phyloP scores from a whole-genome alignment of 2,797 vertebrate genomes.

The Malurus leucopterus region DNA sequence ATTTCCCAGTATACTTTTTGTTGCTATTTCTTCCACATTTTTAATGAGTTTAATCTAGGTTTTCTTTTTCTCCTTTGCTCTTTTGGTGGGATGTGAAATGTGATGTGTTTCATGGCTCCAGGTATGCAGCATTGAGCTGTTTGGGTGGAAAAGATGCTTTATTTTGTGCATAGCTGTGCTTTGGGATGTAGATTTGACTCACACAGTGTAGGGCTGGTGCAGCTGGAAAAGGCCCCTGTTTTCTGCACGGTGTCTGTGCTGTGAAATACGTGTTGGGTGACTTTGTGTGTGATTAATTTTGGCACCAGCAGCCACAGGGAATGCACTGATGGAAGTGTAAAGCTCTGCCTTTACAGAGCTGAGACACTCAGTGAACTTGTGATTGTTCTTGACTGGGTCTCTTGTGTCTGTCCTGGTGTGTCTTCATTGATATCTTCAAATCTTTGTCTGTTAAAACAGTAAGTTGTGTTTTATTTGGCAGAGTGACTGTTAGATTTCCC shows the following conservation, averaged over 20 bases:
- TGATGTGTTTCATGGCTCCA: neutral
- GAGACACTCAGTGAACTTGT: neutral
- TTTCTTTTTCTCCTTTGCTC: neutral
- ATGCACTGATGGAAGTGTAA: neutral
- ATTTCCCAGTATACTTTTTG: neutral
- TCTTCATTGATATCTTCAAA: neutral
- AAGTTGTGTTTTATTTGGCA: neutral
- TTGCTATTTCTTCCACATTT: neutral
- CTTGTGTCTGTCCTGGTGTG: neutral
- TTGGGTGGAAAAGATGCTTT: neutral
- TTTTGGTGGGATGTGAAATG: neutral
- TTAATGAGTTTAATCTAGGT: neutral
- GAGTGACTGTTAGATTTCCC: neutral
- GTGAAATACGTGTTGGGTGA: neutral
- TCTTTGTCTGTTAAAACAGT: neutral
- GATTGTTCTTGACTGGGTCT: neutral
- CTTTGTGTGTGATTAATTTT: neutral
- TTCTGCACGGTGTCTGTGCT: neutral
- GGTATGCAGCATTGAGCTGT: neutral
- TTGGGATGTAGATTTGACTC: neutral
- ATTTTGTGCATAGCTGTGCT: neutral
- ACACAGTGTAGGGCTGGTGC: accelerated
- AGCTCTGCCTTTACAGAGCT: neutral
- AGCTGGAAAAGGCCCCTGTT: accelerated
- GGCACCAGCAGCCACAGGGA: neutral